A percentile compares a stretch with the other conserved stretches of the same genome.
These are phyloP conservation scores for Phyllotis vaccarum DNA, from an alignment of 2,797 vertebrate genomes.

Conservation along the genomic window DNA sequence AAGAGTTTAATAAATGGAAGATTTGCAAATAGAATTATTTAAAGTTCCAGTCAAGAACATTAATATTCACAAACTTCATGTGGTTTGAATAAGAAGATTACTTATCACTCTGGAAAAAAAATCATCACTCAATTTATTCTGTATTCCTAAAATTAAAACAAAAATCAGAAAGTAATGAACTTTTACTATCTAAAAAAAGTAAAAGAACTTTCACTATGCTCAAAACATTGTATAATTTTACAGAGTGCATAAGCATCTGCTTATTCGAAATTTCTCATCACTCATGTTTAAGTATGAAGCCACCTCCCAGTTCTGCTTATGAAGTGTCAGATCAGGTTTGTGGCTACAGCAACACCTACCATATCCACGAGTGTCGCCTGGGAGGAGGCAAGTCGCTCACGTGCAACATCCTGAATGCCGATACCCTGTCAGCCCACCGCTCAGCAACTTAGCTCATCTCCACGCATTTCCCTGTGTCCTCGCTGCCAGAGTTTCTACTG, in stretches of 20 bases:
- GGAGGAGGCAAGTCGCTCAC: conserved; percentile 84
- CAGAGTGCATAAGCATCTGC: neutral
- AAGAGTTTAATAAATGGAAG: conserved; percentile 36
- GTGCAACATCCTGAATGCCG: conserved; percentile 84
- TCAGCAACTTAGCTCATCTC: conserved; percentile 62
- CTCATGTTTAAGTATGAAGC: conserved; percentile 3
- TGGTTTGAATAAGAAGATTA: conserved; percentile 26
- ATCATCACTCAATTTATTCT: neutral
- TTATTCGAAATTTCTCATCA: conserved; percentile 34
- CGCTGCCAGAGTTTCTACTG: conserved; percentile 69
- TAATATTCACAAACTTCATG: conserved; percentile 50
- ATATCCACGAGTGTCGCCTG: conserved; percentile 89
- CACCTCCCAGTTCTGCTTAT: conserved; percentile 14
- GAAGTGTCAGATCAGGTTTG: conserved; percentile 45
- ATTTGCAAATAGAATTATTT: conserved; percentile 47
- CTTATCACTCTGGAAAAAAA: conserved; percentile 66
- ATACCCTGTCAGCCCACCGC: neutral
- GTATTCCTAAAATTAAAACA: neutral
- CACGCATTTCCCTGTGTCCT: conserved; percentile 33
- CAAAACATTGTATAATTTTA: neutral
- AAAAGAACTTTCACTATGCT: neutral
- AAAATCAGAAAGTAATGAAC: neutral
- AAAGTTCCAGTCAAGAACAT: conserved; percentile 63
- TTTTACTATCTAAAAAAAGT: conserved; percentile 21
- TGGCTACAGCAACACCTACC: conserved; percentile 81